Base-by-base conservation (phyloP, 2,888 invertebrate genomes). In the Cosmorhoe ocellata region DNA sequence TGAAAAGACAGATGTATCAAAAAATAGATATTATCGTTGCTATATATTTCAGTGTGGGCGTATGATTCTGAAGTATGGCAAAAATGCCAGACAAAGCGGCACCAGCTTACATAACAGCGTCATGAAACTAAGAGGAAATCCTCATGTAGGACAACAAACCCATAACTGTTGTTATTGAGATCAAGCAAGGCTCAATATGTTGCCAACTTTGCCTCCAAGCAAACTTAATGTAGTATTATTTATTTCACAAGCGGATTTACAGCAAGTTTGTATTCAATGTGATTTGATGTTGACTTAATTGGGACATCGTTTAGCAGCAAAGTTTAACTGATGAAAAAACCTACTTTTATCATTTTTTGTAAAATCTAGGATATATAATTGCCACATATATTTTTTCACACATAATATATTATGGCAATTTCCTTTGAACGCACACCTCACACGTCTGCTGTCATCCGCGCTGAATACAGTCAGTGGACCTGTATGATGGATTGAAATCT, bases 11-110 rank as follows among this genome's bases (percentile, higher is more conserved):
- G 37, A 31, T n/a, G n/a, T n/a, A n/a, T n/a, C n/a, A n/a, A n/a
- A n/a, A n/a, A n/a, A n/a, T n/a, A n/a, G n/a, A n/a, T n/a, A n/a
- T n/a, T n/a, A n/a, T n/a, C n/a, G n/a, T n/a, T n/a, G 38, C 38
- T 22, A 38, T 60, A 37, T 53, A 55, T 59, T 59, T 41, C 28
- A 57, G 44, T 57, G 61, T 62, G 53, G 56, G 59, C 49, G 63
- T 57, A 51, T n/a, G 60, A 58, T 59, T 52, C 61, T 52, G 60
- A 64, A 44, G 30, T 64, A 64, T 63, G 63, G 38, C 51, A 66
- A 44, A 59, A 64, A 64, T 63, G 62, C 70, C 67, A 84, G 84
- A 84, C 84, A 67, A 59, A 56, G 58, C 55, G 84, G 77, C 84
- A 71, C 82, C 83, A 63, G 53, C 51, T 76, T 79, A 71, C 59